Conservation (phyloP, 2,888 invertebrate genomes). For the Tetanocera ferruginea region DNA sequence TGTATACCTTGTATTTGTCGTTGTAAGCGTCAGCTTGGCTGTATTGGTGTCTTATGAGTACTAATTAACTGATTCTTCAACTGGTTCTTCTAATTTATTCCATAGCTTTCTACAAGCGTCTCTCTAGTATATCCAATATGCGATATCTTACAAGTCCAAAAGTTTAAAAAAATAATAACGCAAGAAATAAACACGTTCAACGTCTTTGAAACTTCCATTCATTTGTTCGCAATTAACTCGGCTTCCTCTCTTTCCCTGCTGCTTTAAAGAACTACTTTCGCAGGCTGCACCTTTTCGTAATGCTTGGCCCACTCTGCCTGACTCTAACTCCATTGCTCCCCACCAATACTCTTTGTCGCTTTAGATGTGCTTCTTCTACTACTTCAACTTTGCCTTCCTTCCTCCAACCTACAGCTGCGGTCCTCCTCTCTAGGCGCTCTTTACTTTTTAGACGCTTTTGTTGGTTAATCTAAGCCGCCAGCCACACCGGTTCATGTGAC, state of each 20-base stretch:
- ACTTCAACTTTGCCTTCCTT: background rate
- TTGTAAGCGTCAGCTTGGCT: background rate
- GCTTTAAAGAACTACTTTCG: background rate
- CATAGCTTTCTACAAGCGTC: background rate
- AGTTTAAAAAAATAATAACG: too few relatives aligned
- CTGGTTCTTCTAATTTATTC: background rate
- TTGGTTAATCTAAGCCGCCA: constrained; percentile 24
- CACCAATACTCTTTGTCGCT: background rate
- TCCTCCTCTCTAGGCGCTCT: background rate
- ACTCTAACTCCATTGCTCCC: background rate
- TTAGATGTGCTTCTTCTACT: background rate
- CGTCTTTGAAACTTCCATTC: constrained; percentile 9
- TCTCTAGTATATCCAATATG: background rate
- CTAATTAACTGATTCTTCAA: background rate
- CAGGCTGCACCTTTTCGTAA: background rate
- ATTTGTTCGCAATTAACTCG: constrained; percentile 20
- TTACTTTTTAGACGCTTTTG: background rate
- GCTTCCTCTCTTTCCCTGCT: background rate
- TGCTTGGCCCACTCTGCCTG: background rate
- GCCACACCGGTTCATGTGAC: constrained; percentile 15
- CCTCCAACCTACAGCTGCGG: background rate
- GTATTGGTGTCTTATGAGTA: background rate
- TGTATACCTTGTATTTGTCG: background rate
- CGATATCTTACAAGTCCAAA: background rate
- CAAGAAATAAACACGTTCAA: background rate